phyloP scores from a whole-genome alignment of 1,140 invertebrate species.

The Aplysia californica region DNA sequence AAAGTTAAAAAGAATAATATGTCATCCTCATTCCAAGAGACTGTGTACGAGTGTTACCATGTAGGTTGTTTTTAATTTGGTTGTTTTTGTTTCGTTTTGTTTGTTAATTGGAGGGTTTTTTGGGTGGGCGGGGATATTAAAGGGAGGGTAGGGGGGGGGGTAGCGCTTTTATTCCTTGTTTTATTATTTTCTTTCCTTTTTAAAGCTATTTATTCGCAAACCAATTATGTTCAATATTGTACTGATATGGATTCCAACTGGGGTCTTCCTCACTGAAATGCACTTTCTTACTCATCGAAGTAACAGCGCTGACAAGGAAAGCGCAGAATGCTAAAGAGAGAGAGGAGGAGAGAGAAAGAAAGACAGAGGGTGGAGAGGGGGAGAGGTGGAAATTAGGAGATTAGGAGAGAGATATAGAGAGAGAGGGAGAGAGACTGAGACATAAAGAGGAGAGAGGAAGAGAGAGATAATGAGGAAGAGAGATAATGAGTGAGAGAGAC shows the following conservation, averaged over 20 bases:
- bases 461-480: not conserved
- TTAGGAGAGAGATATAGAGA: not conserved
- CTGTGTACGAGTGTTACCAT: too few species aligned
- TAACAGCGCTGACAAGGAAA: too few species aligned
- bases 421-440: not conserved
- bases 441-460: not conserved
- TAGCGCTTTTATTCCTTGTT: too few species aligned
- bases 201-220: not conserved
- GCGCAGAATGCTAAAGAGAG: not conserved
- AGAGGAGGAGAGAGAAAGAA: conserved; percentile 4
- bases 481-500: conserved; percentile 1
- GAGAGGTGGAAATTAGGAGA: not conserved
- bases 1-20: too few species aligned
- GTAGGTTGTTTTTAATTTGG: too few species aligned
- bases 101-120: too few species aligned
- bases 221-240: not conserved
- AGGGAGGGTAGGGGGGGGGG: too few species aligned
- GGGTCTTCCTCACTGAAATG: too few species aligned
- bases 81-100: too few species aligned
- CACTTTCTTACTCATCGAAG: too few species aligned
- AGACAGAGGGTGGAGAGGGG: not conserved
- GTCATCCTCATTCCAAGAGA: too few species aligned
- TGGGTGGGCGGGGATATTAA: too few species aligned
- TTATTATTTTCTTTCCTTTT: not conserved
- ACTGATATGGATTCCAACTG: not conserved